Conservation (phyloP, 2,888 invertebrate genomes). For the Corythucha ciliata region DNA sequence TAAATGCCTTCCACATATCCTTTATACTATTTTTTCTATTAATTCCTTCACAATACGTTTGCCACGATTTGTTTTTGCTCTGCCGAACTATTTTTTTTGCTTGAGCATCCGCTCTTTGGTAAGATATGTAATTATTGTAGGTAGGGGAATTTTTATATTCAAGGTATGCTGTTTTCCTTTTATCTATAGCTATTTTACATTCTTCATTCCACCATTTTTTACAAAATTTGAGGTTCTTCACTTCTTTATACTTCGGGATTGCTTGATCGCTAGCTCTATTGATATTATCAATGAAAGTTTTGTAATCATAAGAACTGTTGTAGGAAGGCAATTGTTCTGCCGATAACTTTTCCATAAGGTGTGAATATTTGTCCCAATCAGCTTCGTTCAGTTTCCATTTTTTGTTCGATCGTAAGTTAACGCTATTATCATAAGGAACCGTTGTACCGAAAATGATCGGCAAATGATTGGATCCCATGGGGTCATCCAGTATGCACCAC, state of each 20-base stretch:
- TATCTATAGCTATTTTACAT: not conserved
- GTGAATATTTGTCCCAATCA: not conserved
- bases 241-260: not conserved
- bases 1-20: not conserved
- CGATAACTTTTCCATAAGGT: not conserved
- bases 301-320: not conserved
- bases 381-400: not conserved
- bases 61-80: not conserved
- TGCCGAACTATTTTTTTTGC: not conserved
- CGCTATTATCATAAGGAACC: too few species aligned
- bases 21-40: not conserved
- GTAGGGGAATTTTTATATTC: not conserved
- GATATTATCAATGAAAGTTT: not conserved
- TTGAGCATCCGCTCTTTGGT: not conserved
- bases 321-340: not conserved
- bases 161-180: not conserved
- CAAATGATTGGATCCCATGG: not conserved
- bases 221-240: not conserved
- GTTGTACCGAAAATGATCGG: too few species aligned
- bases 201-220: constrained; percentile 2
- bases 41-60: not conserved
- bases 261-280: not conserved
- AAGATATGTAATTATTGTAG: not conserved
- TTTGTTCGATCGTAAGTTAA: too few species aligned
- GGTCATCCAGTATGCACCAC: not conserved